Conservation (phyloP, 2,797 vertebrate genomes). For the Chiloscyllium punctatum region DNA sequence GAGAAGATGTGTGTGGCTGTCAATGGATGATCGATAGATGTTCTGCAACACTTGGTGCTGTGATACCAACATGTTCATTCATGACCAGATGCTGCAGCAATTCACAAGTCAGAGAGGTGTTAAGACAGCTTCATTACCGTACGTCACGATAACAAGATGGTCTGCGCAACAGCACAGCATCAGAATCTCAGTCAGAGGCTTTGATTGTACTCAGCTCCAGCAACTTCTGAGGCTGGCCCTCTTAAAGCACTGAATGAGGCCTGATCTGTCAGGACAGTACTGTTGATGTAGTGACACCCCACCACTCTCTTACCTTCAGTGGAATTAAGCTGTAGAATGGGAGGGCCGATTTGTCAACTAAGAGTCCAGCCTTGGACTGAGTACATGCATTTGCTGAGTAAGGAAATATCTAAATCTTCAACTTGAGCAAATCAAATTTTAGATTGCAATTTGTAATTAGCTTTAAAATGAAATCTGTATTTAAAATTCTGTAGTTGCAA, state of each 20-base stretch:
- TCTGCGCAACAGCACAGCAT: neutral
- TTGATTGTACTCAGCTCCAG: neutral
- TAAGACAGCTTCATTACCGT: neutral
- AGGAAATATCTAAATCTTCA: too few relatives aligned
- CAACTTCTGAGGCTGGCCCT: neutral
- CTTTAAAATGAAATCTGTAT: too few relatives aligned
- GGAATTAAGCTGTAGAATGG: too few relatives aligned
- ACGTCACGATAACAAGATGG: neutral
- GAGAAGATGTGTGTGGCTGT: neutral
- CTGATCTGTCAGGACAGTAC: neutral
- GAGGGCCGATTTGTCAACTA: too few relatives aligned
- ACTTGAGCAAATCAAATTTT: too few relatives aligned
- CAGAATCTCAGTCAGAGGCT: neutral
- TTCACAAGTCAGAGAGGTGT: neutral
- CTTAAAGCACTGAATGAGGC: neutral
- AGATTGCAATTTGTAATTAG: too few relatives aligned
- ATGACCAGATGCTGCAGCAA: neutral
- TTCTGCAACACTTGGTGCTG: neutral
- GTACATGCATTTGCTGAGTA: too few relatives aligned
- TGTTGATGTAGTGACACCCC: neutral
- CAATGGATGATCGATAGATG: neutral
- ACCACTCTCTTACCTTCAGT: too few relatives aligned
- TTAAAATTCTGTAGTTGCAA: too few relatives aligned
- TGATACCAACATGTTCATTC: neutral
- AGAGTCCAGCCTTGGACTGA: too few relatives aligned